Evolutionary conservation across 2,113 vertebrate genomes (phyloP).

Genomic region (Gallinago jamesoni): DNA sequence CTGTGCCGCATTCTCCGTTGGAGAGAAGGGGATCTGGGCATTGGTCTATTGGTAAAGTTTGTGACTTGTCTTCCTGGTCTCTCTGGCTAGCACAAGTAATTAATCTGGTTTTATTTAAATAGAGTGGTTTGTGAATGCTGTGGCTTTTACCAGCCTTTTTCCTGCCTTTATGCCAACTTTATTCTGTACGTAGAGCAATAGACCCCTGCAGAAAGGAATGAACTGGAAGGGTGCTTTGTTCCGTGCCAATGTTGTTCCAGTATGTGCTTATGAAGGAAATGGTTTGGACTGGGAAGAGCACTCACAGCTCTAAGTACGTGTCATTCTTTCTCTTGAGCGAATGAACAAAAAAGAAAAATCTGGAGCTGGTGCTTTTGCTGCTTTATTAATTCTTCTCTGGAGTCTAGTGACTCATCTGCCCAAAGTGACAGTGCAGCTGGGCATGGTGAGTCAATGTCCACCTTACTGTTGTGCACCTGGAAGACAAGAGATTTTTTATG

Average conservation of each 20-base stretch:
- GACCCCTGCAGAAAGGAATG: not conserved
- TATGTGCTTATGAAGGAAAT: not conserved
- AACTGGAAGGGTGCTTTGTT: not conserved
- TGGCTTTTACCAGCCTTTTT: not conserved
- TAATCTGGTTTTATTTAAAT: not conserved
- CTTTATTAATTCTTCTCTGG: not conserved
- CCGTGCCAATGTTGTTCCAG: not conserved
- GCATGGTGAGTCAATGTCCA: not conserved
- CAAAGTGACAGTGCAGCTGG: not conserved
- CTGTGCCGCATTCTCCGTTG: not conserved
- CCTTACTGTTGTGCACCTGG: not conserved
- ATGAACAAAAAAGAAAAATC: not conserved
- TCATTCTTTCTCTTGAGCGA: not conserved
- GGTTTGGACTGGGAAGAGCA: not conserved
- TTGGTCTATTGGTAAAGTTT: not conserved
- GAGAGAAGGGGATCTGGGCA: not conserved
- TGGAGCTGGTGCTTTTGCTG: not conserved
- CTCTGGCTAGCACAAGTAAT: not conserved
- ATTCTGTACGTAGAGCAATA: not conserved
- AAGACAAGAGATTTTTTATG: not conserved
- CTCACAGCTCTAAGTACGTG: not conserved
- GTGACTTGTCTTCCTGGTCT: not conserved
- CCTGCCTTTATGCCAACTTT: not conserved
- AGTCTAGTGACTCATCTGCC: not conserved
- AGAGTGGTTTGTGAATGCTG: not conserved